phyloP scores from a whole-genome alignment of 1,140 invertebrate genomes.

The Ladona fulva region DNA sequence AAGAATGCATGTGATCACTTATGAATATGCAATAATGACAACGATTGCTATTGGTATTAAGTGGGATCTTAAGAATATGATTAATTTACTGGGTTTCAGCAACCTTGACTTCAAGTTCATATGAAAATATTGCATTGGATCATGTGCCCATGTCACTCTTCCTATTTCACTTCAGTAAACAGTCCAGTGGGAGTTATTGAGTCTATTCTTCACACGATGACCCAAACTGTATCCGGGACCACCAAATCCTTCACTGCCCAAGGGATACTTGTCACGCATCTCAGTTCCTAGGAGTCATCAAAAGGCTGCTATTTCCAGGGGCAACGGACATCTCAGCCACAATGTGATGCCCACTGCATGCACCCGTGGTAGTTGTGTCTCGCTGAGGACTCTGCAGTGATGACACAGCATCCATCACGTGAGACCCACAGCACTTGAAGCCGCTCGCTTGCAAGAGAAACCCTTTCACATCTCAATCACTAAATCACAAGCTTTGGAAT shows the following conservation, averaged over 20 bases:
- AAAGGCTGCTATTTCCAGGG: conserved; percentile 38
- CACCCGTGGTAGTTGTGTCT: conserved; percentile 27
- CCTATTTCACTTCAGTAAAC: background rate
- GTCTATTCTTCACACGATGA: background rate
- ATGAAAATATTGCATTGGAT: background rate
- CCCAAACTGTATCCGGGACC: background rate
- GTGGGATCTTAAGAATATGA: background rate
- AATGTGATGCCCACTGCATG: conserved; percentile 31
- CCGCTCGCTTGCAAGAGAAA: background rate
- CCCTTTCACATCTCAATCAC: conserved; percentile 4
- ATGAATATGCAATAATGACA: background rate
- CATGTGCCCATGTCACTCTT: background rate
- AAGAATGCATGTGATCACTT: background rate
- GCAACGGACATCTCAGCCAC: conserved; percentile 42
- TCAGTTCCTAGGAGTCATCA: conserved; percentile 35
- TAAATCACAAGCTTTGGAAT: conserved; percentile 13
- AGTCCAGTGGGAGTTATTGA: background rate
- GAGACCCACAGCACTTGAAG: background rate
- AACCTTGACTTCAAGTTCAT: background rate
- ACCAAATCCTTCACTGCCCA: background rate
- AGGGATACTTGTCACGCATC: conserved; percentile 21
- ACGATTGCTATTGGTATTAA: background rate
- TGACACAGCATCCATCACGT: background rate
- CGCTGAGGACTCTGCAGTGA: conserved; percentile 38
- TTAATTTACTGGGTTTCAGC: background rate